A percentile compares a stretch with the other conserved stretches of the same genome.
phyloP scores from a whole-genome alignment of 2,113 vertebrate genomes.

The Pelecanus crispus region DNA sequence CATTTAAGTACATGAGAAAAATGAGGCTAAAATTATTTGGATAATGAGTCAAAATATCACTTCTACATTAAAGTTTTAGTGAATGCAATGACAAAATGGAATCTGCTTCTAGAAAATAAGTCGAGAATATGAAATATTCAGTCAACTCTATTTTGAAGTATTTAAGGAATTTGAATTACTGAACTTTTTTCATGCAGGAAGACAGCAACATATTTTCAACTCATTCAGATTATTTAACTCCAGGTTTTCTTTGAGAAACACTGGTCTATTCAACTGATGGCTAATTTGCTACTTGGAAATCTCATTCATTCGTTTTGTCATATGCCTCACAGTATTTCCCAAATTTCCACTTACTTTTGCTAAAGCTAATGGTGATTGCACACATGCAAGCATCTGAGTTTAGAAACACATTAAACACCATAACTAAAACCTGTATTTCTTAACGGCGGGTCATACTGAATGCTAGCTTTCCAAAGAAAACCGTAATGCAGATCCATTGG shows the following conservation, averaged over 20 bases:
- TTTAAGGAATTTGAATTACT: not conserved
- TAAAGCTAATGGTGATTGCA: not conserved
- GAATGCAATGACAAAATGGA: not conserved
- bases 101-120: not conserved
- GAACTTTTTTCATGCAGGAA: not conserved
- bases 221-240: not conserved
- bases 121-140: not conserved
- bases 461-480: not conserved
- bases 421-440: not conserved
- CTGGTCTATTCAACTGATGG: not conserved
- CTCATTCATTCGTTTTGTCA: not conserved
- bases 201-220: not conserved
- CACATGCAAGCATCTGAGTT: not conserved
- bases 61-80: not conserved
- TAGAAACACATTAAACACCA: not conserved
- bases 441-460: not conserved
- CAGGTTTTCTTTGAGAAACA: not conserved
- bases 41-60: not conserved
- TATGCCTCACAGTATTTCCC: not conserved
- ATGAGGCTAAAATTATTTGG: not conserved
- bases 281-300: not conserved
- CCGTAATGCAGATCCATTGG: not conserved
- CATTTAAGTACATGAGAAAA: not conserved
- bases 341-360: not conserved
- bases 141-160: not conserved